These are phyloP conservation scores for Discoglossus pictus DNA, from an alignment of 2,797 vertebrate genomes.

Conservation along the genomic window DNA sequence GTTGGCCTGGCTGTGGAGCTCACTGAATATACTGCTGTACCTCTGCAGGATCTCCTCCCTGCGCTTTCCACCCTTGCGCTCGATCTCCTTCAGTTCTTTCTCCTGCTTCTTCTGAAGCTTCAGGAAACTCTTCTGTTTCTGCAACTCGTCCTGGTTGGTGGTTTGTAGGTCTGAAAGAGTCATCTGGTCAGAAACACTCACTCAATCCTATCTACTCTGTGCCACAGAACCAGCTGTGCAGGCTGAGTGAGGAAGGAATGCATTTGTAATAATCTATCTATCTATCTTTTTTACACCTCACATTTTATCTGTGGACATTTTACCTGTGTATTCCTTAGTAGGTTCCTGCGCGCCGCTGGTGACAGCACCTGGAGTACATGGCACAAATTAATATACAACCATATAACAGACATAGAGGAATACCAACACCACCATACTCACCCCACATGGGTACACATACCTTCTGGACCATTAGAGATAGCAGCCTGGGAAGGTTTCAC, in stretches of 20 bases:
- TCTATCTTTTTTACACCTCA: too few relatives aligned
- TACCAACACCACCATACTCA: not conserved
- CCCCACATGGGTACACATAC: slow-evolving; percentile 58
- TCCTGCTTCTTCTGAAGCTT: slow-evolving; percentile 91
- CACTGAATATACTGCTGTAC: slow-evolving; percentile 71
- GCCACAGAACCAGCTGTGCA: not conserved
- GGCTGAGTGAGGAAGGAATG: too few relatives aligned
- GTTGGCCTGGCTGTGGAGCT: slow-evolving; percentile 61
- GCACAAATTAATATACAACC: not conserved
- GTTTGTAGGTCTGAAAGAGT: slow-evolving; percentile 76
- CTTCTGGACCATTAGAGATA: slow-evolving; percentile 58
- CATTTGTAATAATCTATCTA: too few relatives aligned
- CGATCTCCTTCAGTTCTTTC: slow-evolving; percentile 85
- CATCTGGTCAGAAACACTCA: not conserved
- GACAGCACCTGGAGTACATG: slow-evolving; percentile 27
- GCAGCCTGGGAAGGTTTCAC: slow-evolving; percentile 17
- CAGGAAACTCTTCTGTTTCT: slow-evolving; percentile 82
- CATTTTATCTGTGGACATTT: not conserved
- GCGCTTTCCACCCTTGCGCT: slow-evolving; percentile 82
- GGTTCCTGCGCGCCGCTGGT: not conserved
- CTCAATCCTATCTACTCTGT: not conserved
- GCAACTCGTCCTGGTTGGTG: slow-evolving; percentile 79
- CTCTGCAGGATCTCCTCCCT: slow-evolving; percentile 85
- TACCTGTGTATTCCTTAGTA: slow-evolving; percentile 25
- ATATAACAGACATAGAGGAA: not conserved